Evolutionary conservation across 2,113 vertebrate species (phyloP).

Genomic region (Lipophrys pholis): DNA sequence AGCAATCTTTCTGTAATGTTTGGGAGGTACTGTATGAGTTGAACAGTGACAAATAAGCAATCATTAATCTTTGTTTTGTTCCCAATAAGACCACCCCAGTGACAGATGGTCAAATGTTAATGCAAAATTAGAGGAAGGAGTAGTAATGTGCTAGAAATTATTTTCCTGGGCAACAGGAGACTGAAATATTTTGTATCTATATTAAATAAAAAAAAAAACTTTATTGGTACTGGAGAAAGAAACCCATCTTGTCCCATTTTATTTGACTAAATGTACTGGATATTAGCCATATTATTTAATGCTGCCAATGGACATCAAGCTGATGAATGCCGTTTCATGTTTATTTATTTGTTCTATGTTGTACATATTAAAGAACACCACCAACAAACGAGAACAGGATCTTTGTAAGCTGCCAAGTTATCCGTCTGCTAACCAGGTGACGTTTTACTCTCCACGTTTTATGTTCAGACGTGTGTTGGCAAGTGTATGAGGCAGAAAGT

Average conservation of each 20-base stretch:
- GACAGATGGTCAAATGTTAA: neutral
- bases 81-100: neutral
- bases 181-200: too few relatives aligned
- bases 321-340: constrained; percentile 41
- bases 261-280: constrained; percentile 55
- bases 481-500: constrained; percentile 78
- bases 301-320: constrained; percentile 45
- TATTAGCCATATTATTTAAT: constrained; percentile 75
- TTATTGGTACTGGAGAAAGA: neutral
- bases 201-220: too few relatives aligned
- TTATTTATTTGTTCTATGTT: constrained; percentile 60
- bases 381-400: constrained; percentile 27
- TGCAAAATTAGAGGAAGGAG: constrained; percentile 2
- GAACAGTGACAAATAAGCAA: constrained; percentile 39
- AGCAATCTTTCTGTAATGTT: constrained; percentile 50
- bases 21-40: constrained; percentile 14
- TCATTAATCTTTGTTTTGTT: constrained; percentile 4
- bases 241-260: constrained; percentile 1
- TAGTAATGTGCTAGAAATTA: constrained; percentile 7
- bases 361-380: constrained; percentile 16
- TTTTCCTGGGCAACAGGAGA: neutral
- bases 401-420: constrained; percentile 50
- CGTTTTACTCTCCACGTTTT: constrained; percentile 47
- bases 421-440: constrained; percentile 51
- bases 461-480: constrained; percentile 53